Base-by-base conservation (phyloP, 1,140 invertebrate species). In the Aporrectodea caliginosa region DNA sequence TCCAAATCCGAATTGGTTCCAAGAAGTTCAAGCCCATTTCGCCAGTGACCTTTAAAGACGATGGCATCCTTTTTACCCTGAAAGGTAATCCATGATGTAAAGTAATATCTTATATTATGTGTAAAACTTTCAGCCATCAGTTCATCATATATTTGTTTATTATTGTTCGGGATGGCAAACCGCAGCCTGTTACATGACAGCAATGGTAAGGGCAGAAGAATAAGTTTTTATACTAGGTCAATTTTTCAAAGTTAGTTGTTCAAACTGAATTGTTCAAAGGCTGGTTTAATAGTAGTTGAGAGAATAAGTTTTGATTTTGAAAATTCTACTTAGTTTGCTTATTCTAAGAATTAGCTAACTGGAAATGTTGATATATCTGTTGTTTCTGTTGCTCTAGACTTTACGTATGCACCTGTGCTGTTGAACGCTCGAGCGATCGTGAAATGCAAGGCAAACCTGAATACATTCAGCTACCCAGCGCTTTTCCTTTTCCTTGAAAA, bases 381-480 rank as follows among this genome's bases (percentile, higher is more conserved):
- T 12, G 43, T 22, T 12, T 6, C 43, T 58, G 43, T 58, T 74
- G 27, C 33, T 34, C 6, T 33, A 81, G 80, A 78, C 68, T 81
- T 43, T 73, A 78, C 76, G 1, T 69, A 77, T 78, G 80, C 80
- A n/a, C 80, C 80, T 16, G 80, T 81, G 33, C 43, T 81, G 27
- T 30, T 81, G 31, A 81, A 81, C 68, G 80, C 77, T 14, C 58
- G 80, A 35, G 80, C 80, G n/a, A 81, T 81, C 71, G 70, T 81
- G 22, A 78, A 75, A 31, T 81, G 80, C 30, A 73, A 78, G 76
- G 80, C 80, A 0, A 81, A 81, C 68, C 35, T 81, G 1, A 78
- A 74, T 34, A 30, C 35, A 32, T 33, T 43, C 68, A 33, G 35
- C 27, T 81, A 73, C n/a, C 80, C 80, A 0, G 71, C 73, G 14